These are phyloP conservation scores for Eupeodes luniger DNA, from an alignment of 2,888 invertebrate genomes.

Conservation along the genomic window DNA sequence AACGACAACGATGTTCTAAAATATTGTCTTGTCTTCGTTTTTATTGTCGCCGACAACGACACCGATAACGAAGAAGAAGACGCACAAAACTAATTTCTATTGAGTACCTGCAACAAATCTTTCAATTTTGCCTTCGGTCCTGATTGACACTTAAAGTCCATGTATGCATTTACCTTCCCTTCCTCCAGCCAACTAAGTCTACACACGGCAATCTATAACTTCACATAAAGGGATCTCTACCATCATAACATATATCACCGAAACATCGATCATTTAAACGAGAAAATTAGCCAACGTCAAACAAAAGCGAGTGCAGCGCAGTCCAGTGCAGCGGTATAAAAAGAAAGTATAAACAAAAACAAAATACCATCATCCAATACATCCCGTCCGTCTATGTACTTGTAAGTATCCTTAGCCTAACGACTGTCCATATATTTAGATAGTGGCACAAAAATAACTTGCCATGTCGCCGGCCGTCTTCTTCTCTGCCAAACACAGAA, in stretches of 20 bases:
- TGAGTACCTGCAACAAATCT: background rate
- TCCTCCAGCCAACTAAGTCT: background rate
- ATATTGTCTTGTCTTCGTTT: background rate
- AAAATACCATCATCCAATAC: conserved; percentile 3
- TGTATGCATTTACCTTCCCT: too few relatives aligned
- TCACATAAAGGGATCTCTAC: conserved; percentile 1
- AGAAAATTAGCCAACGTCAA: conserved; percentile 70
- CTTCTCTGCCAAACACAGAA: conserved; percentile 51
- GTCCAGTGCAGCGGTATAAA: conserved; percentile 10
- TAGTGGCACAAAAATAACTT: conserved; percentile 62
- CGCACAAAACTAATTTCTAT: background rate
- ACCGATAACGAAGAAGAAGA: background rate
- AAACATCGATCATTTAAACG: conserved; percentile 63
- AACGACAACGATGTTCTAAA: background rate
- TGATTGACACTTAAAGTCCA: conserved; percentile 31
- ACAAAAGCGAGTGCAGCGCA: too few relatives aligned
- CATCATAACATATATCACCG: conserved; percentile 56
- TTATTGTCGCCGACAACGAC: background rate
- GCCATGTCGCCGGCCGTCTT: conserved; percentile 36
- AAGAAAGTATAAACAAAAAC: conserved; percentile 3
- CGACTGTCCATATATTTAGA: conserved; percentile 71
- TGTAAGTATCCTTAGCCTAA: conserved; percentile 43
- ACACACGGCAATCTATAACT: background rate
- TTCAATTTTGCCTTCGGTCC: conserved; percentile 13
- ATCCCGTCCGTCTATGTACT: conserved; percentile 27